phyloP scores from a whole-genome alignment of 1,140 invertebrate species.

The Drosophila tsacasi region DNA sequence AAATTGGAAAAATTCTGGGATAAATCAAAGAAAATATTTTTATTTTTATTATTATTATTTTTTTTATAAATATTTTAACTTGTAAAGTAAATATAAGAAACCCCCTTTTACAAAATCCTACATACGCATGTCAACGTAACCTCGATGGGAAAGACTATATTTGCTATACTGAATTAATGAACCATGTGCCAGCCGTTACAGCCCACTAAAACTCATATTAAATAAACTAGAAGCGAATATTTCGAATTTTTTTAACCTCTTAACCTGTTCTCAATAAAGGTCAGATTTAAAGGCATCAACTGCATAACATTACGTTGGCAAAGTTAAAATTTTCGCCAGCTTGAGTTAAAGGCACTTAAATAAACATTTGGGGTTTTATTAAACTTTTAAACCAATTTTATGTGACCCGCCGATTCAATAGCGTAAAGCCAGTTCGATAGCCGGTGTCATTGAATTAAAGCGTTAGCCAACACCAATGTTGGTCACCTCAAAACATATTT shows the following conservation, averaged over 20 bases:
- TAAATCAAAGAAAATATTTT: background rate
- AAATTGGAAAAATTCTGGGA: background rate
- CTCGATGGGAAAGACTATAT: background rate
- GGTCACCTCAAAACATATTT: slow-evolving; percentile 23
- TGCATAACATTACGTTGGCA: slow-evolving; percentile 19
- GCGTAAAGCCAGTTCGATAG: slow-evolving; percentile 9
- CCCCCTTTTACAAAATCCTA: background rate
- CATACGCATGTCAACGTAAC: background rate
- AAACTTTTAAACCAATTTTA: background rate
- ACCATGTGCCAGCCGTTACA: slow-evolving; percentile 19
- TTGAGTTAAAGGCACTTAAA: background rate
- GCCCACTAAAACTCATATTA: slow-evolving; percentile 10
- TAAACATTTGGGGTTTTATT: background rate
- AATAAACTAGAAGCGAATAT: slow-evolving; percentile 2
- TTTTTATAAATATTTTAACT: background rate
- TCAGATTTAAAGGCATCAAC: background rate
- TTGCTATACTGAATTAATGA: slow-evolving; percentile 20
- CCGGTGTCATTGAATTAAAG: background rate
- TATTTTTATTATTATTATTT: no score
- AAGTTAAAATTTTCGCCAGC: slow-evolving; percentile 22
- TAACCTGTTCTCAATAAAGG: background rate
- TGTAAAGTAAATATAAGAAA: background rate
- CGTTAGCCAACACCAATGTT: background rate
- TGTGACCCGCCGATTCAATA: no score
- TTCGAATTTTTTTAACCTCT: slow-evolving; percentile 1